These are phyloP conservation scores for Lepidocyrtoides sp. DNA, from an alignment of 2,888 invertebrate genomes.

Conservation along the genomic window DNA sequence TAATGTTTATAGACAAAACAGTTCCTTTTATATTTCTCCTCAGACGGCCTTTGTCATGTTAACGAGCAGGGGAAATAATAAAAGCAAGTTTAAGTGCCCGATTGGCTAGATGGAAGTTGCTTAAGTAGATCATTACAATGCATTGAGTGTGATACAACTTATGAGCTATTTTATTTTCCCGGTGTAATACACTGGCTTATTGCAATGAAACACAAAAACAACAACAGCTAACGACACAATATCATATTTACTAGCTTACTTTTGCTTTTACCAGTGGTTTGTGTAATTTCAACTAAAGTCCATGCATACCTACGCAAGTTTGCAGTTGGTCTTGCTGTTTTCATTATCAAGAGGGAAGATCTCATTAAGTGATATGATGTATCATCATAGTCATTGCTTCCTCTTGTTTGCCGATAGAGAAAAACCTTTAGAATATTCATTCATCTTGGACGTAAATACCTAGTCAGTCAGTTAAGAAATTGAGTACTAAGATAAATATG, in stretches of 20 bases:
- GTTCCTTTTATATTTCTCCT: conserved; percentile 47
- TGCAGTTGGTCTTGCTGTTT: conserved; percentile 7
- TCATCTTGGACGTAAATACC: neutral
- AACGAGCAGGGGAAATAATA: conserved; percentile 76
- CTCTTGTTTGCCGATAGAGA: conserved; percentile 2
- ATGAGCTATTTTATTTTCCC: conserved; percentile 63
- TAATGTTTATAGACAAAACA: conserved; percentile 42
- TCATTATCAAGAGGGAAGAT: conserved; percentile 56
- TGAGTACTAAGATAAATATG: conserved; percentile 15
- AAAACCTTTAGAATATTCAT: conserved; percentile 8
- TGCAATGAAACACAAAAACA: neutral
- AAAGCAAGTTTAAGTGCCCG: conserved; percentile 71
- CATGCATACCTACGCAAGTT: neutral
- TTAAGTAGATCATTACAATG: conserved; percentile 79
- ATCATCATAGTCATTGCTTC: conserved; percentile 64
- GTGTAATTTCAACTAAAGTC: neutral
- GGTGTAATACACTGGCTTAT: conserved; percentile 23
- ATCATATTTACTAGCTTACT: neutral
- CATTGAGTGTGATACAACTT: conserved; percentile 69
- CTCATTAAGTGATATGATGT: conserved; percentile 68
- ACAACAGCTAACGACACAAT: neutral
- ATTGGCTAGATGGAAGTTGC: conserved; percentile 69
- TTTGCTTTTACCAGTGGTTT: conserved; percentile 9
- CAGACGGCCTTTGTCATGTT: conserved; percentile 70
- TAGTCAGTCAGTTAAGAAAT: conserved; percentile 21